Percentiles rank a stretch among this genome's conserved stretches.
These are phyloP conservation scores for Metopia argyrocephala DNA, from an alignment of 2,888 invertebrate species.

Conservation along the genomic window DNA sequence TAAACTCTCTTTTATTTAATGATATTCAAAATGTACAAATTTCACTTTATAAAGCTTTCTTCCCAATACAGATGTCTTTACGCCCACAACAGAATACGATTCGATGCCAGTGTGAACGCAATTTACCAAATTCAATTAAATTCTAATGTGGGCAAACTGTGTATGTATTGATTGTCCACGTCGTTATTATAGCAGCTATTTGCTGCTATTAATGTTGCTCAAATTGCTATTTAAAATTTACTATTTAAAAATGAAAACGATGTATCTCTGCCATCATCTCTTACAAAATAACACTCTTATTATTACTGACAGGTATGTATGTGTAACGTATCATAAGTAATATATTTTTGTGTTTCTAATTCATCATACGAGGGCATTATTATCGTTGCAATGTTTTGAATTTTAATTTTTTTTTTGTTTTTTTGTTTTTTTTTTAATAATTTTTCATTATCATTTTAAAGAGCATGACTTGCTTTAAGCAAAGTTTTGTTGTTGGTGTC, in stretches of 20 bases:
- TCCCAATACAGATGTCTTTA: too few species aligned
- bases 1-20: too few species aligned
- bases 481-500: background rate
- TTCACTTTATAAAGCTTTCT: too few species aligned
- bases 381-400: constrained; percentile 1
- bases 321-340: background rate
- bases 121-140: too few species aligned
- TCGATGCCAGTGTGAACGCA: too few species aligned
- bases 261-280: background rate
- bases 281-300: constrained; percentile 4
- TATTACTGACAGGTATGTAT: background rate
- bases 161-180: too few species aligned
- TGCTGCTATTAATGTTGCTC: background rate
- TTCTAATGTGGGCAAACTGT: too few species aligned
- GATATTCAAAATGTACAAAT: too few species aligned
- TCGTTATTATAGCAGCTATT: background rate
- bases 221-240: background rate
- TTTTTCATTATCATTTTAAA: constrained; percentile 58
- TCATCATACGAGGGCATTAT: constrained; percentile 32
- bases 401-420: background rate
- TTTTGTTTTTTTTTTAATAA: background rate
- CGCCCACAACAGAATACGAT: too few species aligned
- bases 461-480: constrained; percentile 59
- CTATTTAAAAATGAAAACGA: constrained; percentile 20
- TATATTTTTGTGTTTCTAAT: too few species aligned